A percentile compares a stretch with the other conserved stretches of the same genome.
Conservation (phyloP, 2,797 vertebrate genomes). For the Atherinosoma microstoma region DNA sequence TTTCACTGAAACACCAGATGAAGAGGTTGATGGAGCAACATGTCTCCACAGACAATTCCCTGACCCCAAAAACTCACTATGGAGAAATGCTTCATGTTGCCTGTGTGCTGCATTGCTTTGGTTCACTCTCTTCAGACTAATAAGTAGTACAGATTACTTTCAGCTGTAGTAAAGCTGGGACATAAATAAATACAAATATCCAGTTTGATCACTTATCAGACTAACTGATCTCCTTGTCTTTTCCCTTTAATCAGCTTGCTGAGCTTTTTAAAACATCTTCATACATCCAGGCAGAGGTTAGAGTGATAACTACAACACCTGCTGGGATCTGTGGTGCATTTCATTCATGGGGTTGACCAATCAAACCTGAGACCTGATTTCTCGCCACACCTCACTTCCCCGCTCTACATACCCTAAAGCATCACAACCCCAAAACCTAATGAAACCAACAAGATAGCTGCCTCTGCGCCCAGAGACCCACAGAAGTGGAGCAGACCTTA, state of each 20-base stretch:
- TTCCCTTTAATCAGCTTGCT: conserved; percentile 11
- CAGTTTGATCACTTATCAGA: conserved; percentile 17
- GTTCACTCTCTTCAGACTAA: conserved; percentile 16
- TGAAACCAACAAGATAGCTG: conserved; percentile 75
- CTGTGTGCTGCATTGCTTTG: conserved; percentile 29
- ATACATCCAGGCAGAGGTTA: conserved; percentile 40
- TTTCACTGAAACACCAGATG: conserved; percentile 29
- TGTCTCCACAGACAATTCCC: conserved; percentile 39
- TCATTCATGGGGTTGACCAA: conserved; percentile 59
- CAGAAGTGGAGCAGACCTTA: conserved; percentile 79
- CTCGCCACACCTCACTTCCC: conserved; percentile 54
- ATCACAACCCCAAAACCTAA: conserved; percentile 72
- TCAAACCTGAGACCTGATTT: conserved; percentile 67
- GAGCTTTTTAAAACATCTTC: conserved; percentile 36
- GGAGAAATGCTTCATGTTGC: conserved; percentile 43
- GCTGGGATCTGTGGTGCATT: conserved; percentile 25
- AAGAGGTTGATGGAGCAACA: conserved; percentile 41
- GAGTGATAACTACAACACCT: conserved; percentile 26
- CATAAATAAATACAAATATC: conserved; percentile 28
- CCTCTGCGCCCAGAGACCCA: conserved; percentile 73
- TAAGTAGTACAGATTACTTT: conserved; percentile 27
- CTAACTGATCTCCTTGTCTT: conserved; percentile 1
- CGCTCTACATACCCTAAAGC: conserved; percentile 76
- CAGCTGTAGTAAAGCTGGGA: conserved; percentile 11
- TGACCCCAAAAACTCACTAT: conserved; percentile 74